These are phyloP conservation scores for Polyommatus iphigenia DNA, from an alignment of 2,888 invertebrate genomes.

Conservation along the genomic window DNA sequence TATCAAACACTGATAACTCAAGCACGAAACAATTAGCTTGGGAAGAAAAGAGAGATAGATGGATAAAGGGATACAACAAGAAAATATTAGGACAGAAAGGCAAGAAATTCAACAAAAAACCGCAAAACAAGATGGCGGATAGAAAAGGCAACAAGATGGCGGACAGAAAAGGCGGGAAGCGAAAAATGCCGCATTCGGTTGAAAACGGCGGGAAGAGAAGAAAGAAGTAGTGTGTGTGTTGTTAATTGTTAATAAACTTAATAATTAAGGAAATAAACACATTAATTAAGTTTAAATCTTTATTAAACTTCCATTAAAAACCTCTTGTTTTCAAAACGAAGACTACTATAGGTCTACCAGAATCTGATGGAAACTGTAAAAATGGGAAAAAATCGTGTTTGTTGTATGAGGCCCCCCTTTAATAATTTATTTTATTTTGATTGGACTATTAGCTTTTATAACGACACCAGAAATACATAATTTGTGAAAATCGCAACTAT, in stretches of 20 bases:
- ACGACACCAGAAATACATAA: too few species aligned
- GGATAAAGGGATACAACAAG: slow-evolving; percentile 81
- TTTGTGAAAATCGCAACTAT: too few species aligned
- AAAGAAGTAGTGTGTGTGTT: slow-evolving; percentile 28
- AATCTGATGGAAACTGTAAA: too few species aligned
- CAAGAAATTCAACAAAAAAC: slow-evolving; percentile 46
- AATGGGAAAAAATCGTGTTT: too few species aligned
- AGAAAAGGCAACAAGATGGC: slow-evolving; percentile 46
- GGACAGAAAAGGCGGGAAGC: slow-evolving; percentile 56
- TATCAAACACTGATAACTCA: slow-evolving; percentile 88
- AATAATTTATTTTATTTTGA: too few species aligned
- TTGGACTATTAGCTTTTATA: too few species aligned
- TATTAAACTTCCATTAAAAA: background rate
- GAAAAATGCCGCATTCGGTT: slow-evolving; percentile 49
- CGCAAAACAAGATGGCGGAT: slow-evolving; percentile 41
- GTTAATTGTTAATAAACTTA: background rate
- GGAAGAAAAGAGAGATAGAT: slow-evolving; percentile 86
- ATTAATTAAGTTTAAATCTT: background rate
- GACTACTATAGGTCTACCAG: too few species aligned
- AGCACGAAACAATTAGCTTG: slow-evolving; percentile 89
- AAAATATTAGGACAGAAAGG: slow-evolving; percentile 63
- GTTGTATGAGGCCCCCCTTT: too few species aligned
- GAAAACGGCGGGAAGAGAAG: slow-evolving; percentile 36
- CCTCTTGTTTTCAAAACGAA: too few species aligned
- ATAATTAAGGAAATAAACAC: background rate